Conservation (phyloP, 2,888 invertebrate species). For the Loripinus fragilis region DNA sequence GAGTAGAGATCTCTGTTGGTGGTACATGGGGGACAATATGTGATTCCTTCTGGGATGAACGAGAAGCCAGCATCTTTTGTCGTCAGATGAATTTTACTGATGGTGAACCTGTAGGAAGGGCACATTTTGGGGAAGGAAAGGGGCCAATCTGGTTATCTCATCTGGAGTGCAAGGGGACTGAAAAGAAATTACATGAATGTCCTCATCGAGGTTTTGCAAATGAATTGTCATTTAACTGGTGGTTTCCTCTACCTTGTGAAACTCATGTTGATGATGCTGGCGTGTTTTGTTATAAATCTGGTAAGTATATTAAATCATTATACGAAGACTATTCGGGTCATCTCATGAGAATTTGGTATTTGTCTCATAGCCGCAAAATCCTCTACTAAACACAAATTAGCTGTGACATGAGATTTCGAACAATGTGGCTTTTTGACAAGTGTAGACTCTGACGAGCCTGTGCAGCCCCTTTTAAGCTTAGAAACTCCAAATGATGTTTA, state of each 20-base stretch:
- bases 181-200: slow-evolving; percentile 66
- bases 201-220: slow-evolving; percentile 73
- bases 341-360: no score
- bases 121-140: slow-evolving; percentile 66
- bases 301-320: no score
- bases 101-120: slow-evolving; percentile 62
- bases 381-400: no score
- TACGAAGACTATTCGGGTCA: no score
- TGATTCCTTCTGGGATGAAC: slow-evolving; percentile 89
- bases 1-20: slow-evolving; percentile 88
- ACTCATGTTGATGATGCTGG: slow-evolving; percentile 72
- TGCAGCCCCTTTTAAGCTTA: no score
- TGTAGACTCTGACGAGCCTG: no score
- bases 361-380: no score
- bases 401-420: no score
- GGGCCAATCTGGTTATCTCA: slow-evolving; percentile 79
- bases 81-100: slow-evolving; percentile 70
- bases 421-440: no score
- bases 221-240: slow-evolving; percentile 61
- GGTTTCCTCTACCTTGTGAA: slow-evolving; percentile 62
- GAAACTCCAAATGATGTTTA: no score
- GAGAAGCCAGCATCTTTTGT: slow-evolving; percentile 87
- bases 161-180: slow-evolving; percentile 71
- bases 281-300: slow-evolving; percentile 71
- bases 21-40: slow-evolving; percentile 90